Conservation (phyloP, 2,797 vertebrate species). For the Pygocentrus nattereri region DNA sequence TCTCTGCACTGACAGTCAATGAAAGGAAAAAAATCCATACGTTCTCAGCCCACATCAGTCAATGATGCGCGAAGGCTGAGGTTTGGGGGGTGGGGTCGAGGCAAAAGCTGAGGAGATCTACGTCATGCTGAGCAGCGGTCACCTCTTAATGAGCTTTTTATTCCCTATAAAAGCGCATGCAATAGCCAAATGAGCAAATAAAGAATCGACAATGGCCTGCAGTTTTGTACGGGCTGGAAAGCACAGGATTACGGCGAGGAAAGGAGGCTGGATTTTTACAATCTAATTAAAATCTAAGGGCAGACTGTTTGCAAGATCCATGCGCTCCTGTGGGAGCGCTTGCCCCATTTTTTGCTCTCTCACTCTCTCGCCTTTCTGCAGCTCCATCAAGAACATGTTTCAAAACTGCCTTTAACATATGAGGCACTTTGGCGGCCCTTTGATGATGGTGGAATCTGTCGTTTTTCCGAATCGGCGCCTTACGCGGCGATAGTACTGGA, state of each 20-base stretch:
- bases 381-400: slow-evolving; percentile 65
- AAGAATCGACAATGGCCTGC: slow-evolving; percentile 78
- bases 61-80: slow-evolving; percentile 78
- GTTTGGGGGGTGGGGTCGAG: slow-evolving; percentile 57
- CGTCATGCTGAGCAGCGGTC: slow-evolving; percentile 63
- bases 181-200: slow-evolving; percentile 78
- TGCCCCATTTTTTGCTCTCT: slow-evolving; percentile 69
- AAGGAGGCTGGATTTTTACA: slow-evolving; percentile 74
- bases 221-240: slow-evolving; percentile 81
- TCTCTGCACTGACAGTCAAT: slow-evolving; percentile 89
- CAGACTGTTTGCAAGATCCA: slow-evolving; percentile 76
- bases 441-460: slow-evolving; percentile 54
- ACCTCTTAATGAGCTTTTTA: slow-evolving; percentile 65
- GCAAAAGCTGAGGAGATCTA: slow-evolving; percentile 62
- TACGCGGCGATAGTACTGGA: slow-evolving; percentile 36
- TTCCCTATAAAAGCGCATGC: slow-evolving; percentile 73
- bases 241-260: slow-evolving; percentile 68
- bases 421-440: slow-evolving; percentile 47
- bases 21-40: slow-evolving; percentile 85
- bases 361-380: slow-evolving; percentile 34
- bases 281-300: slow-evolving; percentile 82
- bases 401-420: slow-evolving; percentile 54
- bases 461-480: slow-evolving; percentile 32
- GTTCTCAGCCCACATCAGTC: slow-evolving; percentile 86
- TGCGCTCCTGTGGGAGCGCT: slow-evolving; percentile 70